Evolutionary conservation across 2,888 invertebrate species (phyloP).

Genomic region (Caenorhabditis japonica): DNA sequence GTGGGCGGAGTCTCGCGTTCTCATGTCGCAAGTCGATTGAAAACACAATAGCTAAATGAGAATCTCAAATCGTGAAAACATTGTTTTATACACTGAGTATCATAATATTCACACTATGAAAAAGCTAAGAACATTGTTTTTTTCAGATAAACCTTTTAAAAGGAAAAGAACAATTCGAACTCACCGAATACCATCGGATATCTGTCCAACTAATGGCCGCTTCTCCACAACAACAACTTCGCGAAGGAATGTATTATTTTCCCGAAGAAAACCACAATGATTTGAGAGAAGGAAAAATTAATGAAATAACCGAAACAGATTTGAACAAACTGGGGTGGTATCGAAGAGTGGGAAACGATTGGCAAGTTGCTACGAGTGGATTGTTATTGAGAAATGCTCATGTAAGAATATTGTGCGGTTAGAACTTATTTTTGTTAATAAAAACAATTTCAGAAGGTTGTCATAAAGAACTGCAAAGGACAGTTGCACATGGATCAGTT

Average conservation of each 20-base stretch:
- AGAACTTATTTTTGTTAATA: background rate
- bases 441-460: conserved; percentile 40
- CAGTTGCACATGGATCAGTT: conserved; percentile 54
- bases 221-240: conserved; percentile 50
- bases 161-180: conserved; percentile 49
- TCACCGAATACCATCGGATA: conserved; percentile 48
- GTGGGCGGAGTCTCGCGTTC: no score
- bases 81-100: no score
- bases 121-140: no score
- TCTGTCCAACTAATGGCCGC: conserved; percentile 36
- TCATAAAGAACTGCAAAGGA: conserved; percentile 54
- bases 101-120: no score
- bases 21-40: no score
- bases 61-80: no score
- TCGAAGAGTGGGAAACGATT: conserved; percentile 35
- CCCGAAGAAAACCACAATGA: conserved; percentile 48
- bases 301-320: conserved; percentile 45
- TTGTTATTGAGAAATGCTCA: conserved; percentile 43
- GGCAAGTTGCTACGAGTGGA: conserved; percentile 44
- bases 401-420: no score
- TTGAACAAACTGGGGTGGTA: conserved; percentile 54
- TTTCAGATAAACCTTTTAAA: conserved; percentile 38
- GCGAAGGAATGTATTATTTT: conserved; percentile 52
- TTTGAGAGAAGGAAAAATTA: conserved; percentile 46
- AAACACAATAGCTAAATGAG: no score